Evolutionary conservation across 2,888 invertebrate species (phyloP), one percentile per base, ranked within the genome.

Genomic region (Junonia oenone): DNA sequence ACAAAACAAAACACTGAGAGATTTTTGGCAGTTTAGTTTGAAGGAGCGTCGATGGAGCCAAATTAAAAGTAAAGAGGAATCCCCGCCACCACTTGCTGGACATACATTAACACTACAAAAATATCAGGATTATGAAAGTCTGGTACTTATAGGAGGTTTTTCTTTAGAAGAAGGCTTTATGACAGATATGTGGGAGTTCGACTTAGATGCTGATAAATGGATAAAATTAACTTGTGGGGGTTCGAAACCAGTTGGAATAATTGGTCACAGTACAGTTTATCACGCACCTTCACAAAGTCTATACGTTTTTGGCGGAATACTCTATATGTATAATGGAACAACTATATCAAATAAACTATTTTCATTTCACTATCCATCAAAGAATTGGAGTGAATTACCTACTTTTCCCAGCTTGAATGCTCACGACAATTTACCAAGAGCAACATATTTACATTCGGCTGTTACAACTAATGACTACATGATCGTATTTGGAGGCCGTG

Each of bases 11-110:
- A 94, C 97, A 1, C 89, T 97, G 1, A 93, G 93, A 40, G 98
- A 98, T 75, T 97, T 98, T 75, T 98, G 98, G 98, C 96, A 95
- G 71, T 98, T 98, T 73, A 95, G 95, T 67, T 91, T 96, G 57
- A 95, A 95, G 71, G 95, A 96, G 76, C 95, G 96, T 68, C 91
- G 95, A 45, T 96, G 96, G 96, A 93, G 93, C 62, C 93, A 93
- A 66, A 93, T 95, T 13, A 91, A 90, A 48, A 89, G 91, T 50
- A 85, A 83, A 64, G 90, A 90, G 52, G 88, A 90, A 38, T 82
- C 86, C 19, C 92, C 92, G 49, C 95, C 96, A 0, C 91, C 95
- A 0, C 82, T 98, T n/a, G 96, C 97, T 0, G 98, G 98, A 0
- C 98, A 98, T 71, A 96, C 97, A 0, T 83, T 99, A 56, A 98